Base-by-base conservation (phyloP, 2,797 vertebrate species). In the Argentina silus region DNA sequence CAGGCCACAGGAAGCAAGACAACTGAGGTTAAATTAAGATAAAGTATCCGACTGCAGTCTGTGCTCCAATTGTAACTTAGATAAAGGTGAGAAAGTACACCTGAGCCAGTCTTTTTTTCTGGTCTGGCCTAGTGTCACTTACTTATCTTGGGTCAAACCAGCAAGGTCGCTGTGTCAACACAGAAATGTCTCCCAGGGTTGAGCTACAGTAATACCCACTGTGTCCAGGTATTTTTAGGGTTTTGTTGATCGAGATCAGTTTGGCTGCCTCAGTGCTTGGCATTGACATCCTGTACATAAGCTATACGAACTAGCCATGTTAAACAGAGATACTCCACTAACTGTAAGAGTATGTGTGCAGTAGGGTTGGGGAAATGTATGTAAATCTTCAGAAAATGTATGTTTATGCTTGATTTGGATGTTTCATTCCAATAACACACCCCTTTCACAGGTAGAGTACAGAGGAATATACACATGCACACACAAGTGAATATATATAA, bases 51-150 rank as follows among this genome's bases (percentile, higher is more conserved):
- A 73, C 82, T 72, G 78, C 76, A 78, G 85, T 78, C 81, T 2
- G 76, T 90, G 90, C 81, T 93, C 89, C 86, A 85, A 84, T 90
- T 89, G 77, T 76, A 90, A 81, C 86, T 87, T 83, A 64, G 68
- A 8, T 0, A 0, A 67, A 82, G 87, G 88, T 92, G 89, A 80
- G 70, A 85, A 87, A 85, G 81, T 81, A 86, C 89, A 93, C 85
- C 84, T 93, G 91, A 88, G 83, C 90, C 78, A 90, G 88, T 91
- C 90, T 92, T 91, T 92, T 91, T 83, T 87, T 90, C 80, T 77
- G 84, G 83, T 85, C 75, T 27, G 55, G 69, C 84, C 89, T 79
- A 53, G 83, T 91, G 91, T 91, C 91, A 88, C 83, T 76, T 76
- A 72, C 63, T 74, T 76, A 69, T 62, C 68, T 50, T 67, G 86